Evolutionary conservation across 2,797 vertebrate genomes (phyloP), one percentile per base, ranked within the genome.

Genomic region (Pelodytes ibericus): DNA sequence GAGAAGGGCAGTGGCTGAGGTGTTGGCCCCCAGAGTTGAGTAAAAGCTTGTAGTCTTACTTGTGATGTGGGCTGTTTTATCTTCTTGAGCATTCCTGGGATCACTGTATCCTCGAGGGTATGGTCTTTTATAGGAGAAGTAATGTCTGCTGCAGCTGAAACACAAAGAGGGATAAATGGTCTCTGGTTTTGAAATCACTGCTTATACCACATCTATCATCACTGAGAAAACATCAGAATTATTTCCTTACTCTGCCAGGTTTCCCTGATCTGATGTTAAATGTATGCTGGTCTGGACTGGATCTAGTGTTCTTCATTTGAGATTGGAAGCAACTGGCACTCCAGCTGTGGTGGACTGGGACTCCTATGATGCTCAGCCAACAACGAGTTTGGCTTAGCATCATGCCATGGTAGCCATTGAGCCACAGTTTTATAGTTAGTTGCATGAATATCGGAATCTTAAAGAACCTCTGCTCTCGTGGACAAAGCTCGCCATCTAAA

Each of bases 201-300:
- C 65, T 51, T 66, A 68, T 72, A 51, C 5, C 24, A 66, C 41
- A 72, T 72, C 69, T 61, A 30, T 67, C 70, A 78, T 49, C 69
- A 22, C 62, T 39, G 57, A 36, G 56, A 66, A 78, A 77, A 72
- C 51, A 66, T 64, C 53, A 49, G 44, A 59, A 71, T 41, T 67
- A 49, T 72, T 66, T 67, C 44, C 3, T 41, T 67, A n/a, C 29
- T 5, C 27, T 31, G 62, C 26, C 16, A 36, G 59, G 57, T 62
- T 74, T 69, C 74, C 27, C 51, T 62, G 29, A 60, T 11, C 36
- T 31, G 10, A 63, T 56, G 5, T 56, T 41, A 64, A 8, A 15
- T 73, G 44, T 13, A 47, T 47, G 16, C 13, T 47, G 18, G 44
- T 47, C 44, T 47, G 44, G 44, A 47, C 4, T 10, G 44, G 18